Percentiles rank a stretch among this genome's conserved stretches.
Evolutionary conservation across 2,888 invertebrate genomes (phyloP).

Genomic region (Euphydryas editha): DNA sequence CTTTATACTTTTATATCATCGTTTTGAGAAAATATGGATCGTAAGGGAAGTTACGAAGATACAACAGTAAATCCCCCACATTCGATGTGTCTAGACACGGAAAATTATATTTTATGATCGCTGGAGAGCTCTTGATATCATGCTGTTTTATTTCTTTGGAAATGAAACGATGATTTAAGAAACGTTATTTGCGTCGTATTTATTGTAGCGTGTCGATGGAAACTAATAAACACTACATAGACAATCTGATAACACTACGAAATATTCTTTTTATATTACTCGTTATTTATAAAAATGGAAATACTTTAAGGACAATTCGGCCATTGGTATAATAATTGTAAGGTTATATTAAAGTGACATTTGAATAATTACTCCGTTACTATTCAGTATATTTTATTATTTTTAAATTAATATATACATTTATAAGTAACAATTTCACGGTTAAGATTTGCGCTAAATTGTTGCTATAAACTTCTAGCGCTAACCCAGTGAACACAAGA

Average conservation of each 20-base stretch:
- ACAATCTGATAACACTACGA: not conserved
- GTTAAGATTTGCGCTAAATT: too few relatives aligned
- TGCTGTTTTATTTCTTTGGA: conserved; percentile 5
- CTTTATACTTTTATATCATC: not conserved
- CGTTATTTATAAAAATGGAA: too few relatives aligned
- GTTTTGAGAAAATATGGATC: conserved; percentile 15
- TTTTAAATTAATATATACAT: too few relatives aligned
- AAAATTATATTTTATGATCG: conserved; percentile 35
- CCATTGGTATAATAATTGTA: too few relatives aligned
- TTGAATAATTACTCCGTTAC: too few relatives aligned
- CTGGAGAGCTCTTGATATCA: not conserved
- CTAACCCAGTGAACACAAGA: too few relatives aligned
- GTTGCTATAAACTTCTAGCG: too few relatives aligned
- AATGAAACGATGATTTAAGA: conserved; percentile 1
- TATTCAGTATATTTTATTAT: too few relatives aligned
- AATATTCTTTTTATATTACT: not conserved
- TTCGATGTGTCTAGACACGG: conserved; percentile 32
- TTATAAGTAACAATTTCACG: too few relatives aligned
- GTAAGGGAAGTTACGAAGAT: conserved; percentile 13
- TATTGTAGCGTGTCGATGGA: not conserved
- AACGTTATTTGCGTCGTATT: not conserved
- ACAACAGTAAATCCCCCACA: conserved; percentile 27
- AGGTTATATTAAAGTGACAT: too few relatives aligned
- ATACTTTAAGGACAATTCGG: too few relatives aligned
- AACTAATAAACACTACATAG: not conserved